Conservation (phyloP, 2,113 vertebrate species). For the Campylomormyrus numenius region DNA sequence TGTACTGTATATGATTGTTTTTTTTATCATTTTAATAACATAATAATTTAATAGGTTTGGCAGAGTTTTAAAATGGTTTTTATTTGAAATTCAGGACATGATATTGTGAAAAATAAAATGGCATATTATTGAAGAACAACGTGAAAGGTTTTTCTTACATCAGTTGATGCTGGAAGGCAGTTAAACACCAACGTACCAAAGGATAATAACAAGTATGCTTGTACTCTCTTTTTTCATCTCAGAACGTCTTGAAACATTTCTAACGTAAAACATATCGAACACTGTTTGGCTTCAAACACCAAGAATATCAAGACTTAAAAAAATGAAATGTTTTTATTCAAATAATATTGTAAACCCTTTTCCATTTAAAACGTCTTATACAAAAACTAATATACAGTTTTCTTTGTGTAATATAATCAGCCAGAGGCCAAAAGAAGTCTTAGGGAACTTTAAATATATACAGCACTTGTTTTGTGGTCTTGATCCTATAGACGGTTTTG, state of each 20-base stretch:
- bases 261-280: background rate
- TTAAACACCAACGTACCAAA: background rate
- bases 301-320: background rate
- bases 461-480: background rate
- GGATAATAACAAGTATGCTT: background rate
- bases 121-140: background rate
- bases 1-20: background rate
- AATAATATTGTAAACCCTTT: conserved; percentile 17
- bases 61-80: background rate
- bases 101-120: background rate
- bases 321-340: conserved; percentile 7
- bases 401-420: background rate
- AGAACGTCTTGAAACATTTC: background rate
- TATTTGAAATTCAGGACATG: conserved; percentile 13
- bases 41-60: background rate
- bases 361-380: conserved; percentile 12
- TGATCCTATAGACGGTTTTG: background rate
- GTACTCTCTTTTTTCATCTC: background rate
- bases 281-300: conserved; percentile 15
- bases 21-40: background rate
- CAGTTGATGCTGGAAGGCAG: background rate
- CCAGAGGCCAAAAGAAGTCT: background rate
- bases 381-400: conserved; percentile 17
- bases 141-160: background rate
- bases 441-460: background rate